These are phyloP conservation scores for Hemithea aestivaria DNA, from an alignment of 2,888 invertebrate genomes.

Conservation along the genomic window DNA sequence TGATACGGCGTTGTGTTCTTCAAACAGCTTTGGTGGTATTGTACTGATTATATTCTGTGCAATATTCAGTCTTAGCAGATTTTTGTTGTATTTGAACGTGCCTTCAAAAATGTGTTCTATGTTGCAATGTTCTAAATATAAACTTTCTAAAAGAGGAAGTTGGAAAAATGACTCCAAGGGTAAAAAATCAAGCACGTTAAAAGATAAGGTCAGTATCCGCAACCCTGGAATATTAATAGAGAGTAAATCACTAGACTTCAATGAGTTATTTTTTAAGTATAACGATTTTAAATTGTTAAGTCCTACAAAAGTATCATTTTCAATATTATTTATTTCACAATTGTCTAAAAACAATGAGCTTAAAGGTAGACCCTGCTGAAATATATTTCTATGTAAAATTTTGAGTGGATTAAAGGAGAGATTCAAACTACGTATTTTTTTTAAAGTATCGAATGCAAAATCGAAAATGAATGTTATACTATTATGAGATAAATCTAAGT, in stretches of 20 bases:
- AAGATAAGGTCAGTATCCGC: constrained; percentile 84
- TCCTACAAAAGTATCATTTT: constrained; percentile 86
- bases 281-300: constrained; percentile 87
- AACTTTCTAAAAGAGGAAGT: constrained; percentile 86
- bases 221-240: constrained; percentile 87
- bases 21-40: constrained; percentile 83
- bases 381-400: constrained; percentile 85
- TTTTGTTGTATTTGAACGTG: constrained; percentile 86
- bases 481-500: constrained; percentile 87
- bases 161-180: constrained; percentile 85
- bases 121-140: constrained; percentile 85
- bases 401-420: constrained; percentile 87
- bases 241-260: constrained; percentile 83
- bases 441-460: constrained; percentile 86
- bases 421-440: constrained; percentile 87
- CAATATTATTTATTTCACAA: constrained; percentile 86
- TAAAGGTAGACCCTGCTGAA: constrained; percentile 87
- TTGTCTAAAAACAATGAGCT: constrained; percentile 86
- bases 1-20: constrained; percentile 83
- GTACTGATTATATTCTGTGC: constrained; percentile 84
- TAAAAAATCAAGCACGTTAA: constrained; percentile 88
- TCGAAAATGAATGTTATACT: constrained; percentile 83
- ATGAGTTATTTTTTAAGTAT: constrained; percentile 85
- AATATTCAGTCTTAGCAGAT: constrained; percentile 85
- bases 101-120: constrained; percentile 83